phyloP scores from a whole-genome alignment of 2,113 vertebrate genomes.

The Spizaetus ornatus region DNA sequence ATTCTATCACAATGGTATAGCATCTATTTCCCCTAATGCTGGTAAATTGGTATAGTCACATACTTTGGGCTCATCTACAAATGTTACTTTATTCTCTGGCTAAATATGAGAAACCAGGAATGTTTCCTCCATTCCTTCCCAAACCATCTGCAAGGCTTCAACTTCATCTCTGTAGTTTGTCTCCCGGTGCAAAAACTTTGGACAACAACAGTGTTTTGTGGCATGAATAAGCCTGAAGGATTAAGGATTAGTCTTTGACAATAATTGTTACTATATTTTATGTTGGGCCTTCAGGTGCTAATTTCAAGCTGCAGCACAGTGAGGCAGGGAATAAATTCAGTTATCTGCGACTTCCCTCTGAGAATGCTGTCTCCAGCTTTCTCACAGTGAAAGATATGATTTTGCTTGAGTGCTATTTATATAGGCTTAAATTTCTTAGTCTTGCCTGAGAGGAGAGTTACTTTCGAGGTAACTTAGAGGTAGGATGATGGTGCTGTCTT shows the following conservation, averaged over 20 bases:
- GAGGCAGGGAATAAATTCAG: background rate
- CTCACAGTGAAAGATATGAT: background rate
- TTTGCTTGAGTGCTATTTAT: background rate
- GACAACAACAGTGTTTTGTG: background rate
- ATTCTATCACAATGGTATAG: rapidly evolving
- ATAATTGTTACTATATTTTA: background rate
- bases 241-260: background rate
- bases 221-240: background rate
- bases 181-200: background rate
- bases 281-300: background rate
- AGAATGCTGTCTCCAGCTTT: background rate
- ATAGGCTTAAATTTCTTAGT: background rate
- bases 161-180: background rate
- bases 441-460: background rate
- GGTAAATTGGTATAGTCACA: background rate
- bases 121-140: background rate
- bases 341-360: background rate
- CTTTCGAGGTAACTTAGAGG: background rate
- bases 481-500: background rate
- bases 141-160: background rate
- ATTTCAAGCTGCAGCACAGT: background rate
- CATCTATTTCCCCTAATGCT: background rate
- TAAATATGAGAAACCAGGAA: background rate
- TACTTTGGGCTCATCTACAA: background rate
- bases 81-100: background rate